Evolutionary conservation across 2,888 invertebrate species (phyloP).

Genomic region (Trilocha varians): DNA sequence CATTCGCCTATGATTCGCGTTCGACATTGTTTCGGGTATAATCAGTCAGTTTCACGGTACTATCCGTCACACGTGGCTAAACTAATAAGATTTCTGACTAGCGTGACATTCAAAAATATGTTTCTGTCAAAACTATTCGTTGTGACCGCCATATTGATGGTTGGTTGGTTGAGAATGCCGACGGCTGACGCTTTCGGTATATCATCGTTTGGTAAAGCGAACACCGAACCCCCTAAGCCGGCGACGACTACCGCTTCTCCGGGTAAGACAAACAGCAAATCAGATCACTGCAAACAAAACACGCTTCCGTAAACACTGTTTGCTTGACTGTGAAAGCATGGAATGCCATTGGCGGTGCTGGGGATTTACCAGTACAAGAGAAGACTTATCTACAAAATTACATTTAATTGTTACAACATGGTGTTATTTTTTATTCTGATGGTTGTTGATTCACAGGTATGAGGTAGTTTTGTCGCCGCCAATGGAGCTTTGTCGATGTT

Average conservation of each 20-base stretch:
- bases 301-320: neutral
- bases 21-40: too few species aligned
- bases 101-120: neutral
- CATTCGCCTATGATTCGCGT: too few species aligned
- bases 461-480: neutral
- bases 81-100: too few species aligned
- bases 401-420: too few species aligned
- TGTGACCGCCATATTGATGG: slow-evolving; percentile 17
- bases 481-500: neutral
- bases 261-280: slow-evolving; percentile 40
- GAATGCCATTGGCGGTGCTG: neutral
- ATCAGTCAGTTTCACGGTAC: too few species aligned
- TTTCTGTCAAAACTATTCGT: neutral
- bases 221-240: slow-evolving; percentile 55
- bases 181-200: slow-evolving; percentile 45
- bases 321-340: neutral
- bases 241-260: slow-evolving; percentile 48
- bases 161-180: slow-evolving; percentile 31
- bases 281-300: neutral
- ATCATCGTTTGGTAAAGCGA: slow-evolving; percentile 59
- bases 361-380: too few species aligned
- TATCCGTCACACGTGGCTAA: too few species aligned
- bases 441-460: neutral
- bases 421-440: too few species aligned
- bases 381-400: too few species aligned